phyloP scores from a whole-genome alignment of 2,797 vertebrate genomes.

The Sebastes oblongus region DNA sequence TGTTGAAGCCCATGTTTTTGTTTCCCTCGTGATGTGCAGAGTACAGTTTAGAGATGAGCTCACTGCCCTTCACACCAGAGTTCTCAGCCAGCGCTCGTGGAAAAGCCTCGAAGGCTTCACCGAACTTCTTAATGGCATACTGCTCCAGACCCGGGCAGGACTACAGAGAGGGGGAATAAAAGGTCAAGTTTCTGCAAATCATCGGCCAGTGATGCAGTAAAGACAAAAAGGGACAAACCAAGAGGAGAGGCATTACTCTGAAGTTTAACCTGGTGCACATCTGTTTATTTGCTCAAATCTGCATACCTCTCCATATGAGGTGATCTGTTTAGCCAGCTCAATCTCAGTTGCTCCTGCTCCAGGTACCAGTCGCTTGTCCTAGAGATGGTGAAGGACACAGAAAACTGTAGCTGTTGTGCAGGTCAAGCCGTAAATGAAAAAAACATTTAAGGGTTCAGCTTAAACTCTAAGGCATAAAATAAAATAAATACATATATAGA shows the following conservation, averaged over 20 bases:
- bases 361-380: conserved; percentile 95
- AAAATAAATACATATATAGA: no score
- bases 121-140: conserved; percentile 98
- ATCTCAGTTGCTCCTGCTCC: conserved; percentile 97
- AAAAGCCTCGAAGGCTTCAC: conserved; percentile 92
- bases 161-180: conserved; percentile 67
- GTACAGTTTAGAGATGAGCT: conserved; percentile 96
- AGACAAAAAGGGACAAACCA: background rate
- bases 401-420: background rate
- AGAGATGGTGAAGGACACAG: conserved; percentile 9
- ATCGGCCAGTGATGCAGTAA: background rate
- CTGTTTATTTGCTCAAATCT: background rate
- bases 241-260: background rate
- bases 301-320: conserved; percentile 94
- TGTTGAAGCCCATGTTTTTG: conserved; percentile 95
- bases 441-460: background rate
- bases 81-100: conserved; percentile 97
- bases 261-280: background rate
- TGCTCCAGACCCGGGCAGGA: conserved; percentile 97
- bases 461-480: background rate
- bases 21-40: conserved; percentile 95
- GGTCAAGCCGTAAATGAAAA: background rate
- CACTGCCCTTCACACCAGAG: conserved; percentile 93
- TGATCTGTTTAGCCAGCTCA: conserved; percentile 93
- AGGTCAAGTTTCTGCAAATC: background rate